Evolutionary conservation across 2,888 invertebrate genomes (phyloP).

Genomic region (Drosophila siamana): DNA sequence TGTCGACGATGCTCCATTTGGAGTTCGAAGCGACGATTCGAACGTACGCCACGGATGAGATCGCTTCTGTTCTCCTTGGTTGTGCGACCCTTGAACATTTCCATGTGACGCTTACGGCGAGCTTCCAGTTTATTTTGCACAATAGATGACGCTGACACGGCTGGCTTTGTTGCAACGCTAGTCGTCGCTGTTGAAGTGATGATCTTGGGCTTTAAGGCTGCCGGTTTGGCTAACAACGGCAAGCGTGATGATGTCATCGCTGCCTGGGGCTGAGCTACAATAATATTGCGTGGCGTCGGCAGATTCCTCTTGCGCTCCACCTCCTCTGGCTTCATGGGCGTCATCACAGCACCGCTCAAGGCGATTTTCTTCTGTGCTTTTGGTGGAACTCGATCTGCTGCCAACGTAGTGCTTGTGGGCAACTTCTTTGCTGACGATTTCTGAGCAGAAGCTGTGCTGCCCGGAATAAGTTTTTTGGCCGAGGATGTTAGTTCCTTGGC

Average conservation of each 20-base stretch:
- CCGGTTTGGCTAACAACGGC: conserved; percentile 30
- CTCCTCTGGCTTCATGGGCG: conserved; percentile 14
- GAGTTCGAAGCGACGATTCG: conserved; percentile 90
- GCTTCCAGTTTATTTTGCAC: conserved; percentile 62
- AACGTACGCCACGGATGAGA: conserved; percentile 88
- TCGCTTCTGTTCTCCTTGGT: conserved; percentile 45
- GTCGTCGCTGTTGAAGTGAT: conserved; percentile 13
- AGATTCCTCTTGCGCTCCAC: conserved; percentile 10
- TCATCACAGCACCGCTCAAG: conserved; percentile 15
- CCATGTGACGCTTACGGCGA: conserved; percentile 80
- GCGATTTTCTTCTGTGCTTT: conserved; percentile 61
- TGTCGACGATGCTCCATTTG: conserved; percentile 89
- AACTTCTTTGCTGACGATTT: conserved; percentile 31
- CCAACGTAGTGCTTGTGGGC: not conserved
- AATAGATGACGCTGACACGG: not conserved
- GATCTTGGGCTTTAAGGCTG: conserved; percentile 37
- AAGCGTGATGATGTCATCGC: conserved; percentile 4
- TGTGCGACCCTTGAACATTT: conserved; percentile 80
- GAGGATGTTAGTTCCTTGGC: conserved; percentile 80
- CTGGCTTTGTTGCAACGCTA: not conserved
- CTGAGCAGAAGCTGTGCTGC: conserved; percentile 22
- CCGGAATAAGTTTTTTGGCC: conserved; percentile 45
- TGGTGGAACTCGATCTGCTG: conserved; percentile 35
- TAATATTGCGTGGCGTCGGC: conserved; percentile 22
- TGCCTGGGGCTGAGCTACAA: conserved; percentile 10